Percentiles rank a stretch among this genome's conserved stretches.
phyloP scores from a whole-genome alignment of 2,888 invertebrate genomes.

The Eristalis intricaria region DNA sequence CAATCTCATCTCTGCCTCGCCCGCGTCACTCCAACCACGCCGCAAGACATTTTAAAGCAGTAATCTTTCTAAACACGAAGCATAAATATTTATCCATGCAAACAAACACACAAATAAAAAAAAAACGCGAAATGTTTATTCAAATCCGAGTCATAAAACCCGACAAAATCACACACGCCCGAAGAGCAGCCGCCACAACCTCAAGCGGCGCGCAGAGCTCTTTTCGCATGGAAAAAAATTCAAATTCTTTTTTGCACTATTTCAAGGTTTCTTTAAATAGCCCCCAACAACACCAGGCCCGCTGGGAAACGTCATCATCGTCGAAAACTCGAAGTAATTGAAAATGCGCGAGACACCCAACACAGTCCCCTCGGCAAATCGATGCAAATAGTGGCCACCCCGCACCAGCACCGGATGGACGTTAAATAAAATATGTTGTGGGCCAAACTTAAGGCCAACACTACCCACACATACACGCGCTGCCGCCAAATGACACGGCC shows the following conservation, averaged over 20 bases:
- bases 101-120: neutral
- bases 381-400: constrained; percentile 52
- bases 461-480: constrained; percentile 44
- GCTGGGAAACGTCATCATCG: constrained; percentile 22
- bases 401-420: constrained; percentile 48
- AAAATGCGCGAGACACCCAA: constrained; percentile 40
- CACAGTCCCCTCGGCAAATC: neutral
- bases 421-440: constrained; percentile 66
- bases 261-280: constrained; percentile 41
- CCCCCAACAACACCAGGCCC: constrained; percentile 43
- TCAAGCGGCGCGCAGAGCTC: neutral
- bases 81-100: neutral
- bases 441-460: constrained; percentile 39
- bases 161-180: neutral
- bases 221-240: neutral
- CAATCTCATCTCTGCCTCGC: neutral
- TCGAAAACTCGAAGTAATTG: constrained; percentile 27
- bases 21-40: neutral
- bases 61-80: neutral
- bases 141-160: constrained; percentile 1
- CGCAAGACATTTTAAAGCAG: neutral
- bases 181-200: too few relatives aligned
- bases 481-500: constrained; percentile 10
- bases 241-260: neutral
- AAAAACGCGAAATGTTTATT: neutral